Conservation (phyloP, 2,797 vertebrate species). For the Microtus californicus region DNA sequence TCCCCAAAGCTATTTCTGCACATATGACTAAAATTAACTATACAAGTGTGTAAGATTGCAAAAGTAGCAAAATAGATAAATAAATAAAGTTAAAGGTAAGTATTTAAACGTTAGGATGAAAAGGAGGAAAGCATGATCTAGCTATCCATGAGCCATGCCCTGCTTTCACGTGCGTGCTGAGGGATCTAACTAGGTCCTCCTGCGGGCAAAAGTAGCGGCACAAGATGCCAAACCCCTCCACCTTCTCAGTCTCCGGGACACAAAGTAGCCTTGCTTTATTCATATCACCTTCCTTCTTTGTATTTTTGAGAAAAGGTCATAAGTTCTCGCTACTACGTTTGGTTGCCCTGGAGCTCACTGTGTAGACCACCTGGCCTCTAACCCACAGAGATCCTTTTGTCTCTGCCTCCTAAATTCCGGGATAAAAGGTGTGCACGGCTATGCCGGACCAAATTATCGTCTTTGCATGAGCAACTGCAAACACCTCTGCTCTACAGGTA, state of each 20-base stretch:
- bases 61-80: neutral
- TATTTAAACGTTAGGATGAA: neutral
- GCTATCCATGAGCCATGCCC: neutral
- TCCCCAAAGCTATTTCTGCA: neutral
- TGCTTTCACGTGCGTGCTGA: neutral
- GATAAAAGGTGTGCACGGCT: neutral
- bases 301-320: neutral
- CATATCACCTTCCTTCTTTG: neutral
- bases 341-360: neutral
- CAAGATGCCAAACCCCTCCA: neutral
- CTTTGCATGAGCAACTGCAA: conserved; percentile 11
- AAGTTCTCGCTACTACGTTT: neutral
- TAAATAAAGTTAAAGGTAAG: neutral
- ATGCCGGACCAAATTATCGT: neutral
- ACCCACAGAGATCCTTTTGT: neutral
- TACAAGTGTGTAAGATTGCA: neutral
- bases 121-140: neutral
- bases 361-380: neutral
- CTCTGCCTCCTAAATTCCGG: neutral
- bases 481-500: neutral
- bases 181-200: neutral
- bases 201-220: neutral
- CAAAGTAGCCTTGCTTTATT: neutral
- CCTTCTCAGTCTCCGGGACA: neutral
- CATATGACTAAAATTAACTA: neutral